Conservation (phyloP, 2,113 vertebrate genomes). For the Oncorhynchus kisutch region DNA sequence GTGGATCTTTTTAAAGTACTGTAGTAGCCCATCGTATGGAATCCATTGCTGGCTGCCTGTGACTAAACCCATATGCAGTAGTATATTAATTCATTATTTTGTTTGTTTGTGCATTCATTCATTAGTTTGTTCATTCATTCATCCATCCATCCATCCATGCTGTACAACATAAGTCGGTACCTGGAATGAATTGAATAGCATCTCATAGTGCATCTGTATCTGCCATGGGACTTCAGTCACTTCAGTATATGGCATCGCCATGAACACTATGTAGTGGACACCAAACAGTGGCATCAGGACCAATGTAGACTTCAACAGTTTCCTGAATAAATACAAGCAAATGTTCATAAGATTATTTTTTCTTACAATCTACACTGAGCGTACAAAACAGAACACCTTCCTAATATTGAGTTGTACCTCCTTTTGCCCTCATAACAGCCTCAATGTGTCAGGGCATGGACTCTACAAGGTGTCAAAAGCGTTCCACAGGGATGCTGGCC, state of each 20-base stretch:
- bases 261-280: constrained; percentile 96
- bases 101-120: too few relatives aligned
- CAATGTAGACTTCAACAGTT: constrained; percentile 94
- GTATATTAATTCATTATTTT: neutral
- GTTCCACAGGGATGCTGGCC: too few relatives aligned
- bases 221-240: constrained; percentile 93
- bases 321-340: constrained; percentile 56
- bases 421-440: too few relatives aligned
- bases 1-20: neutral
- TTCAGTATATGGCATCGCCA: constrained; percentile 95
- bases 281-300: constrained; percentile 96
- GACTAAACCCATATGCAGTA: neutral
- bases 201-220: constrained; percentile 99
- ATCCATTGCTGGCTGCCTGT: neutral
- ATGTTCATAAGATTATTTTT: too few relatives aligned
- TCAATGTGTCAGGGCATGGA: too few relatives aligned
- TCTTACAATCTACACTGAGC: too few relatives aligned
- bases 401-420: too few relatives aligned
- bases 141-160: neutral
- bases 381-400: too few relatives aligned
- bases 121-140: too few relatives aligned
- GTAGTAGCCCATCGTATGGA: neutral
- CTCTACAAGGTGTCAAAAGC: too few relatives aligned
- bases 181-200: constrained; percentile 99
- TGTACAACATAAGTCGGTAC: constrained; percentile 60